Evolutionary conservation across 2,113 vertebrate genomes (phyloP).

Genomic region (Vulpes ferrilata): DNA sequence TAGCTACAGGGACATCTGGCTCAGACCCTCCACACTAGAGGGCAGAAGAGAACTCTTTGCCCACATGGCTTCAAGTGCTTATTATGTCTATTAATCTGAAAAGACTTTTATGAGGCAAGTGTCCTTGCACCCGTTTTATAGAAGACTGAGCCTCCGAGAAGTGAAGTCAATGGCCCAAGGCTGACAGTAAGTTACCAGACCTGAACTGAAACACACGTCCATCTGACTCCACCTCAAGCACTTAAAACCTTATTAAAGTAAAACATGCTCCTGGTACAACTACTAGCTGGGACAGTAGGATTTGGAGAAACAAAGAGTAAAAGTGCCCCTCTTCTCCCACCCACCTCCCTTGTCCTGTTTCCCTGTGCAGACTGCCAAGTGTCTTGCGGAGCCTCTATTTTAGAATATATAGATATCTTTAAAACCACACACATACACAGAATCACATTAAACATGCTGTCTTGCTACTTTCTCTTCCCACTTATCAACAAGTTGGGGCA

Average conservation of each 20-base stretch:
- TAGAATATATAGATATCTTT: not conserved
- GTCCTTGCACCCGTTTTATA: not conserved
- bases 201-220: not conserved
- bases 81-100: not conserved
- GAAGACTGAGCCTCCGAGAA: constrained; percentile 11
- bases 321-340: not conserved
- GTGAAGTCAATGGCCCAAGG: not conserved
- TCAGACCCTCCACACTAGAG: not conserved
- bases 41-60: not conserved
- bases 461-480: not conserved
- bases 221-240: not conserved
- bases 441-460: not conserved
- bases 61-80: not conserved
- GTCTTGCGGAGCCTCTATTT: not conserved
- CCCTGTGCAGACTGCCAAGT: not conserved
- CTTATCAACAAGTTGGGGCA: not conserved
- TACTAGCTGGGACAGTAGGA: not conserved
- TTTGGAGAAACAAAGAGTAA: not conserved
- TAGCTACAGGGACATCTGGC: not conserved
- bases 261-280: not conserved
- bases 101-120: not conserved
- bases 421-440: not conserved
- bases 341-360: not conserved
- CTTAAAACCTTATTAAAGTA: not conserved
- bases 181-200: not conserved